Base-by-base conservation (phyloP, 2,113 vertebrate genomes). In the Ailuropoda melanoleuca region DNA sequence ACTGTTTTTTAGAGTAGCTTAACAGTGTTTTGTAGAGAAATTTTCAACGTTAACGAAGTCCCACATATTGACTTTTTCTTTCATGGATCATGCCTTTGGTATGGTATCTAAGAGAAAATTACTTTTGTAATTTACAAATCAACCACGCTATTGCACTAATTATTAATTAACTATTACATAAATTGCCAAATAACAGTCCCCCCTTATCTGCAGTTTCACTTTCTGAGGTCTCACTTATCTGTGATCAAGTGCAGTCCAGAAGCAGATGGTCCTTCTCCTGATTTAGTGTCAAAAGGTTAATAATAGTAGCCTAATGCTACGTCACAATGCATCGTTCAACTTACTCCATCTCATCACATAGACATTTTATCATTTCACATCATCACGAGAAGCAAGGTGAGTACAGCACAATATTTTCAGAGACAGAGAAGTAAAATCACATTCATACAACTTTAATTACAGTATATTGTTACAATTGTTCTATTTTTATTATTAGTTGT, bases 101-200 rank as follows among this genome's bases (percentile, higher is more conserved):
- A 90, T 75, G 58, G 1, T 39, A 77, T 34, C 48, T 89, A 84
- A 95, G 56, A 90, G 48, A 68, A 56, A 96, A 53, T 55, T 75
- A 74, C 39, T 95, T 88, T 37, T 68, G n/a, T 75, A 46, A 75
- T 34, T 64, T 31, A 86, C 6, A 93, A 86, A 90, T 70, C 24
- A 39, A 82, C 34, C 62, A 55, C 64, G 48, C 55, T 88, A 82
- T 29, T 90, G 12, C 4, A 93, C 31, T 93, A 64, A 34, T 86
- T 93, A 90, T 80, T 89, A 80, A 87, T 64, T 56, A 94, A 74
- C 85, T 87, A 58, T 29, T 70, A 95, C 66, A 15, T 74, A 72
- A 90, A 80, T 0, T 75, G 19, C 19, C 62, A 74, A 81, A 58
- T n/a, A 68, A 68, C 19, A n/a, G 34, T n/a, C 34, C 34, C 34